Base-by-base conservation (phyloP, 1,140 invertebrate genomes). In the Zaprionus camerounensis region DNA sequence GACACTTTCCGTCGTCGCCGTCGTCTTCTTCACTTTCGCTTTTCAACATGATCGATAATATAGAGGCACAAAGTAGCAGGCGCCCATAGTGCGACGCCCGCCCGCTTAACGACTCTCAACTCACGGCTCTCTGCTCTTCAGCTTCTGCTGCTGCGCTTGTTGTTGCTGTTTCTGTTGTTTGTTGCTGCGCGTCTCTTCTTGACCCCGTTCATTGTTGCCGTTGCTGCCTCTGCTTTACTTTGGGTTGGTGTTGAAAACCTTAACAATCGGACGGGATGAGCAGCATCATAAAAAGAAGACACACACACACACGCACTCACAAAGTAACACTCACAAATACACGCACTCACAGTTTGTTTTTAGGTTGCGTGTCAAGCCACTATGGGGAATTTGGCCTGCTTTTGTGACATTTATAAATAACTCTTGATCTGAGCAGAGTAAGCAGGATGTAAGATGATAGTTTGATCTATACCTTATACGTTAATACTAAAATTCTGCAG, bases 31-130 rank as follows among this genome's bases (percentile, higher is more conserved):
- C 83, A 87, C 83, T 86, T 74, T 86, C 83, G 83, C 67, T 88
- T 86, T 86, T 65, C 71, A 87, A 72, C 83, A 86, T 86, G 83
- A 86, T 86, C 83, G 83, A 86, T 86, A 86, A 86, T 86, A 88
- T 86, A 82, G 70, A 71, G 83, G 83, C 83, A 86, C 69, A 66
- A 56, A 63, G 80, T 88, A 86, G 68, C 84, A 86, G 83, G 83
- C 56, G 64, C 80, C 26, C 83, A 86, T 69, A 80, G 71, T 44
- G 36, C 51, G 34, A 36, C 77, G 76, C 38, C 56, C 46, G 46
- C 46, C 49, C 77, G 69, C 44, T 61, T 22, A 58, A 53, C 51
- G 69, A 28, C n/a, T 34, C 36, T 44, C 46, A 55, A 55, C 61
- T 59, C 46, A 28, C 64, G 11, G 36, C 41, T 71, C 31, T 46